Evolutionary conservation across 2,113 vertebrate species (phyloP), one percentile per base, ranked within the genome.

Genomic region (Marcusenius ussheri): DNA sequence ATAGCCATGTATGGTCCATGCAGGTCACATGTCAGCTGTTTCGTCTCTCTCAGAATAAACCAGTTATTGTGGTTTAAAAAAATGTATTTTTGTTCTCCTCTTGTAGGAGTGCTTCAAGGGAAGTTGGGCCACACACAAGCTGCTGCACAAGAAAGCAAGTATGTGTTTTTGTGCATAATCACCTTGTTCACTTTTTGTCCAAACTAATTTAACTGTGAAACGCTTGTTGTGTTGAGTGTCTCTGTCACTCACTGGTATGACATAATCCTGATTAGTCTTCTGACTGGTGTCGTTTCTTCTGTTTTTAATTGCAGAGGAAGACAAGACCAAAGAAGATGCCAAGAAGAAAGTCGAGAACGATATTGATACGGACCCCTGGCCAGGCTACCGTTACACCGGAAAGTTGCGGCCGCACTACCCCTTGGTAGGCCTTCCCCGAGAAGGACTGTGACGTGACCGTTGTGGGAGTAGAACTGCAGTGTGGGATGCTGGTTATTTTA

Each of bases 111-210:
- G 98, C 95, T 99, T 99, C 95, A 99, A 99, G 95, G 98, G 98
- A 94, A 99, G 98, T 94, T 99, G 98, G 98, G 95, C 94, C 3
- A 97, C 97, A 93, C 98, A 99, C 94, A 99, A 99, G 94, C 92
- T 98, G 93, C 93, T 99, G 87, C 98, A 99, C 95, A 99, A 99
- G 95, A 99, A 98, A 99, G 98, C 98, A 96, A 99, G 98, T 99
- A 97, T 93, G 98, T 96, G 88, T 91, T 87, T 91, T 77, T 91
- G 45, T 85, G 17, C 13, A 49, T 85, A 87, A 31, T 35, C 11
- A 35, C 5, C 46, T 47, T 47, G 27, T 31, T 51, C 39, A 31
- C 17, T 39, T 56, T 9, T 56, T 86, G 13, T 35, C 10, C n/a
- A 17, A 0, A 39, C 3, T 51, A 51, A 49, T 11, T 87, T 19